Percentiles rank a stretch among this genome's conserved stretches.
phyloP scores from a whole-genome alignment of 2,888 invertebrate species.

The Pseudococcus viburni region DNA sequence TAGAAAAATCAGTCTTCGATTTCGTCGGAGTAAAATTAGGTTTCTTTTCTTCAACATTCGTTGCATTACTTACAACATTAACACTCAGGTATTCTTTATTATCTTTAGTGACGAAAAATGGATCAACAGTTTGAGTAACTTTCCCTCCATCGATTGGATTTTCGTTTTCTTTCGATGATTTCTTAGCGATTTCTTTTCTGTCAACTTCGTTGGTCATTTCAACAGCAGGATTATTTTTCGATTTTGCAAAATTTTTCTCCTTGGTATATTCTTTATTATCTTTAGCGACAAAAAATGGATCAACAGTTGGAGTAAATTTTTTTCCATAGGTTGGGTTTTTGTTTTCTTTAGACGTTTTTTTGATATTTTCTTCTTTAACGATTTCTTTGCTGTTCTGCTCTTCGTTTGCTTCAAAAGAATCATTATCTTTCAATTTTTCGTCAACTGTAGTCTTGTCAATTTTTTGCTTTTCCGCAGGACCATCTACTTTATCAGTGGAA shows the following conservation, averaged over 20 bases:
- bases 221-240: not conserved
- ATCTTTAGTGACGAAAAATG: slow-evolving; percentile 68
- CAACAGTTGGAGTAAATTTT: slow-evolving; percentile 64
- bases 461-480: not conserved
- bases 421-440: not conserved
- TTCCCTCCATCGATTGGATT: not conserved
- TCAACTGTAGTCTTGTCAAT: no score
- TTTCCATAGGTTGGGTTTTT: not conserved
- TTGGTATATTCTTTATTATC: slow-evolving; percentile 55
- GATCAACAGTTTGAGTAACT: slow-evolving; percentile 67
- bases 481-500: not conserved
- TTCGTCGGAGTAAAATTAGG: slow-evolving; percentile 3
- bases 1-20: not conserved
- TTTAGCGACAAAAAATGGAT: slow-evolving; percentile 68
- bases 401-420: no score
- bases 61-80: slow-evolving; percentile 61
- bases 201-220: not conserved
- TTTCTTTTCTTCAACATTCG: slow-evolving; percentile 14
- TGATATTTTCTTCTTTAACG: not conserved
- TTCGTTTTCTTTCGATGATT: slow-evolving; percentile 59
- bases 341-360: slow-evolving; percentile 63
- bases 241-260: not conserved
- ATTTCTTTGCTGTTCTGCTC: not conserved
- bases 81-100: slow-evolving; percentile 68
- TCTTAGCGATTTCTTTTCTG: slow-evolving; percentile 6